Base-by-base conservation (phyloP, 2,888 invertebrate genomes). In the Busseola fusca region DNA sequence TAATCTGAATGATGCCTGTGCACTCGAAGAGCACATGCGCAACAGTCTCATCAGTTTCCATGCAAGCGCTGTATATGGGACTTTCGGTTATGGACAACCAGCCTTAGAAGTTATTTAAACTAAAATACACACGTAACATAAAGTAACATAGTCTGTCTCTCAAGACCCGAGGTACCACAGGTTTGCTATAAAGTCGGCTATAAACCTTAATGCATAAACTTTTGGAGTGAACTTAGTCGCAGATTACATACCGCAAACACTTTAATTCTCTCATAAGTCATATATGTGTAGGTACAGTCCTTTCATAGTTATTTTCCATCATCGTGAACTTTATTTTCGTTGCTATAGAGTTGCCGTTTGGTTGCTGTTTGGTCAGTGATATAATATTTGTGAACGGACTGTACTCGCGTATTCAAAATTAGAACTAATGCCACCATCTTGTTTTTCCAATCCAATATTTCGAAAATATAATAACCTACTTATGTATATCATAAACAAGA, bases 201-300 rank as follows among this genome's bases (percentile, higher is more conserved):
- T 64, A 30, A 75, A 66, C 72, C 37, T 30, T 72, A 48, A 65
- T 40, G 45, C 18, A 30, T 25, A 65, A 72, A 65, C 30, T 75
- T 72, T 69, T 56, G 16, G 30, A 25, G 4, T 25, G 30, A 75
- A 56, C 54, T 48, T 30, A 25, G 56, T 30, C 21, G 48, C 27
- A 64, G 37, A 65, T 48, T 76, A 65, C 16, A 9, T 45, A 14
- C 64, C 50, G 34, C 74, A 54, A 63, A 71, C 64, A 74, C 16
- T 66, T 42, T 12, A 64, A 21, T 64, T 58, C 7, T 14, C 25
- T n/a, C 59, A 57, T 40, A 57, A 48, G 37, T 27, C 27, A n/a
- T 48, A n/a, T 14, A 45, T 5, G 1, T 3, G 21, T 48, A 6
- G 6, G 5, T 18, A 48, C 21, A 21, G 9, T 3, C 21, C 21